These are phyloP conservation scores for Apistogramma diplotaenia DNA, from an alignment of 2,113 vertebrate species.

Conservation along the genomic window DNA sequence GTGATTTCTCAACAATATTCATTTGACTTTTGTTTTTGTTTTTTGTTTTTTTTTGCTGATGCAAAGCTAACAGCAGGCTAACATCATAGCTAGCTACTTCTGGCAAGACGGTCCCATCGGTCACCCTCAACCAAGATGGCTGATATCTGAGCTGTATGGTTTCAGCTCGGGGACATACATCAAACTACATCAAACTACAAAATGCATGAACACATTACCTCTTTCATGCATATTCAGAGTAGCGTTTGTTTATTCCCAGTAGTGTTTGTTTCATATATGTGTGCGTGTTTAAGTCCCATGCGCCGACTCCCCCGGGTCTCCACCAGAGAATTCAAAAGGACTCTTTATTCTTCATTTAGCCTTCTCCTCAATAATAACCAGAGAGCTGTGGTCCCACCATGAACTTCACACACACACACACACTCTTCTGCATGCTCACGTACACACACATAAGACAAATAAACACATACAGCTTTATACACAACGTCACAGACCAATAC, in stretches of 20 bases:
- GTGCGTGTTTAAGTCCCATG: conserved; percentile 5
- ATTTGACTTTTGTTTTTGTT: too few species aligned
- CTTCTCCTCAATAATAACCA: conserved; percentile 56
- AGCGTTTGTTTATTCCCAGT: conserved; percentile 50
- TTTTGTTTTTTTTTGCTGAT: not conserved
- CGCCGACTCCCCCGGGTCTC: conserved; percentile 34
- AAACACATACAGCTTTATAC: conserved; percentile 21
- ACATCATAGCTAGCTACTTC: not conserved
- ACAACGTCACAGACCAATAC: conserved; percentile 29
- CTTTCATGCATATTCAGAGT: conserved; percentile 50
- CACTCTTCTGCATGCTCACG: not conserved
- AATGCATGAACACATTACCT: conserved; percentile 46
- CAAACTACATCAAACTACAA: conserved; percentile 34
- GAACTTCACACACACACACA: conserved; percentile 11
- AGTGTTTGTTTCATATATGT: conserved; percentile 17
- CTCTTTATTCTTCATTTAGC: conserved; percentile 66
- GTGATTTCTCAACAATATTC: not conserved
- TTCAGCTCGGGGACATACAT: conserved; percentile 26
- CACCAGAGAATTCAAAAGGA: conserved; percentile 60
- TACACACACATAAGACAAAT: not conserved
- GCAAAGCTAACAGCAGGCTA: not conserved
- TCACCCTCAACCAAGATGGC: conserved; percentile 42
- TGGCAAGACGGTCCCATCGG: conserved; percentile 28
- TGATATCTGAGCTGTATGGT: conserved; percentile 18
- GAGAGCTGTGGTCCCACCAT: conserved; percentile 43